Conservation (phyloP, 2,797 vertebrate species). For the Rhabdophis nuchalis region DNA sequence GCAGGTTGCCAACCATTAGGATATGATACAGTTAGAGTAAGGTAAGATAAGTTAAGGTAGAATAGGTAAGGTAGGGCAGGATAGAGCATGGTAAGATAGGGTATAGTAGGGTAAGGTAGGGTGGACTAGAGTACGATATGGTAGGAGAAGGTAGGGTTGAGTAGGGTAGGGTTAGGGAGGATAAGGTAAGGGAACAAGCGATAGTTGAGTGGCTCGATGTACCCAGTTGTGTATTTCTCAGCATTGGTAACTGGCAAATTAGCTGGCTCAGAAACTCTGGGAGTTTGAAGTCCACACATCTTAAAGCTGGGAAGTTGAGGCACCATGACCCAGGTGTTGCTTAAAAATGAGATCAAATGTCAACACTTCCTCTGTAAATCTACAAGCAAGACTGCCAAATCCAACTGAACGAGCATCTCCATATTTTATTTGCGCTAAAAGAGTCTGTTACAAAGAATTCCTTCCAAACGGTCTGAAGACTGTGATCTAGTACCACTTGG, state of each 20-base stretch:
- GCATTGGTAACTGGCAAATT: not conserved
- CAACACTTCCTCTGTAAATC: conserved; percentile 28
- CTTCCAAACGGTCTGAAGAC: conserved; percentile 45
- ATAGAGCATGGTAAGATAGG: too few species aligned
- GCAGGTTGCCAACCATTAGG: not conserved
- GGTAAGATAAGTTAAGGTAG: not conserved
- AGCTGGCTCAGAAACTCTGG: not conserved
- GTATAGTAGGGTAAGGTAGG: too few species aligned
- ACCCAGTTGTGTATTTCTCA: not conserved
- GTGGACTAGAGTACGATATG: too few species aligned
- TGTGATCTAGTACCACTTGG: conserved; percentile 25
- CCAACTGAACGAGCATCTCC: conserved; percentile 31
- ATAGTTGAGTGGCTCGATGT: not conserved
- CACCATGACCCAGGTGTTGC: not conserved
- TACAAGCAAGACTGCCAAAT: conserved; percentile 24
- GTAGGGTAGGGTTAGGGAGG: not conserved
- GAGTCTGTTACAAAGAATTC: conserved; percentile 60
- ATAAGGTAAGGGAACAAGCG: not conserved
- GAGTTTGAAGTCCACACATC: not conserved
- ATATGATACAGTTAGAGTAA: not conserved
- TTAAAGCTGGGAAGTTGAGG: not conserved
- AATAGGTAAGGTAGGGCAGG: too few species aligned
- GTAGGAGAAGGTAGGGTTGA: too few species aligned
- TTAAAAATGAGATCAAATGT: not conserved
- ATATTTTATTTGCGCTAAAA: conserved; percentile 42